Evolutionary conservation across 1,140 invertebrate genomes (phyloP), one percentile per base, ranked within the genome.

Genomic region (Branchinecta lindahli): DNA sequence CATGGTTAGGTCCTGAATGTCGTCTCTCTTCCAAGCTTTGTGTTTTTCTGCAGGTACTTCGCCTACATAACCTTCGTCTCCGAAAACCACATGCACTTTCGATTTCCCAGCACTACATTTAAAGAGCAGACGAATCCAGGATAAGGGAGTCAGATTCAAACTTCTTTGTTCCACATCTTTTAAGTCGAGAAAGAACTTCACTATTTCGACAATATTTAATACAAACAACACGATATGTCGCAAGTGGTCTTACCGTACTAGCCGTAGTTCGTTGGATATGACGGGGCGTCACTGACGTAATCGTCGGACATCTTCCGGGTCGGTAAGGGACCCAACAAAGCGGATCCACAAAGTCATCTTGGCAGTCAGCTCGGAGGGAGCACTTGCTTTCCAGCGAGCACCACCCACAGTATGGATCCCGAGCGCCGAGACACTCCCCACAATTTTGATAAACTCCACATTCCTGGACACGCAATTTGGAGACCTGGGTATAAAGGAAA

Each of bases 351-450:
- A 89, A 88, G 68, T 91, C 89, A 76, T 95, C 91, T 76, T 90
- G 74, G 78, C 95, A 97, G 75, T 93, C 90, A 66, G 87, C 89
- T 52, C 91, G 83, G 44, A 94, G 80, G 73, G 91, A 95, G 79
- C 95, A 98, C 76, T 84, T 97, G 80, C 96, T 96, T 80, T 97
- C 93, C 71, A 97, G 80, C 7, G 92, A 95, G 81, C 95, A 98
- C 94, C 94, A 98, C 12, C 95, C 95, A 81, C 95, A 97, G 78
- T 96, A 97, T 0, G 95, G 94, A 81, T 98, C 93, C 77, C 88
- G 90, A 45, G 92, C 92, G 72, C 88, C 90, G 66, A 96, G 84
- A 79, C 95, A 98, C 72, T 92, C 87, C 76, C 87, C 86, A 78
- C 95, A 97, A 18, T 88, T 91, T 76, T 86, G 87, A 79, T 96